Evolutionary conservation across 2,113 vertebrate species (phyloP), one percentile per base, ranked within the genome.

Genomic region (Spermophilus dauricus): DNA sequence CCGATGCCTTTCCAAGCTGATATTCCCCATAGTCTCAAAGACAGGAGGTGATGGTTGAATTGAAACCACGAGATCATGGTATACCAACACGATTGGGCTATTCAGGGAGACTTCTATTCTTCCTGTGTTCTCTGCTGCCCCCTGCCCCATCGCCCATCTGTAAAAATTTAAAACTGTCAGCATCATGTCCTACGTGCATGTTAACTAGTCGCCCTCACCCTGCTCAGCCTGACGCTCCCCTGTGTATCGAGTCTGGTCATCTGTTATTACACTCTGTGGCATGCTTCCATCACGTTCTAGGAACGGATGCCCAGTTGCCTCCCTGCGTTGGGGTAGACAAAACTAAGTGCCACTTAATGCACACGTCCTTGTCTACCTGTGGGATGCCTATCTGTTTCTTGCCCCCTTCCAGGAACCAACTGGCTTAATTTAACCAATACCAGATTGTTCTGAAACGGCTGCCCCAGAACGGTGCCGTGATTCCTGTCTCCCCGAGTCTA

Each of bases 381-480:
- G 53, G 70, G 82, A 92, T 39, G 81, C 75, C 80, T 45, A 42
- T 45, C 82, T 76, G 67, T 32, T 58, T 65, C 77, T 78, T 63
- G 86, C 32, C 13, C 56, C 37, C 28, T 26, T 45, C 45, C 48
- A 77, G 53, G 69, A 77, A 86, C 17, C 82, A 67, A 92, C 45
- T 28, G 65, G 45, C 76, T 75, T 88, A 58, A 90, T 56, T 86
- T 95, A 91, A 93, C 12, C 37, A 45, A 48, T 75, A 42, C 45
- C 77, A 96, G 65, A 75, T 58, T 26, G 80, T 96, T 77, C 72
- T 39, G 63, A 77, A 93, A 91, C 58, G 69, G 58, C 63, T 87
- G 69, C 22, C 7, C 12, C 20, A 26, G 77, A 16, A 65, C 13
- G 53, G 28, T 82, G 85, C 42, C 51, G 14, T 30, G 18, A 42